Evolutionary conservation across 2,113 vertebrate species (phyloP).

Genomic region (Pagrus major): DNA sequence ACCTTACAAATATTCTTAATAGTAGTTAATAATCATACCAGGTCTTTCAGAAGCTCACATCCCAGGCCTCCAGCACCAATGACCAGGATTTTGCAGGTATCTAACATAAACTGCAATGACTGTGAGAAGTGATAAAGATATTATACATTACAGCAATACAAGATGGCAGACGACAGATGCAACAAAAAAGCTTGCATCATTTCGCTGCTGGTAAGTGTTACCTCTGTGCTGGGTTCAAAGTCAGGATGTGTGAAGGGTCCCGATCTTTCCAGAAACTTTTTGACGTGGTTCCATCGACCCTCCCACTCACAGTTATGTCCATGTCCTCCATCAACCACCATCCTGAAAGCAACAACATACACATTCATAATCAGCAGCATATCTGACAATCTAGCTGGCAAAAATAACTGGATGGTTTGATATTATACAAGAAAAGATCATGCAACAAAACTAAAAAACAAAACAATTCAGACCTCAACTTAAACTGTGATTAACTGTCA

Average conservation of each 20-base stretch:
- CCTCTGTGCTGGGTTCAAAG: conserved; percentile 96
- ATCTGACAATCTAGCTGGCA: not conserved
- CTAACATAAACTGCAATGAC: conserved; percentile 94
- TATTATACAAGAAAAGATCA: not conserved
- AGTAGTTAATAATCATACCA: conserved; percentile 84
- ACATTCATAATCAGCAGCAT: conserved; percentile 15
- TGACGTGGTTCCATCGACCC: conserved; percentile 95
- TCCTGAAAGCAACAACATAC: conserved; percentile 90
- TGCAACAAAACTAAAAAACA: conserved; percentile 11
- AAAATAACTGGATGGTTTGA: not conserved
- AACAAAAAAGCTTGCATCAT: not conserved
- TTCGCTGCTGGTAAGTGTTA: conserved; percentile 79
- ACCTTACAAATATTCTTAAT: not conserved
- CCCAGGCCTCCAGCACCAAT: conserved; percentile 97
- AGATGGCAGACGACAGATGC: not conserved
- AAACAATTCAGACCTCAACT: conserved; percentile 7
- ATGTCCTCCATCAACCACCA: conserved; percentile 94
- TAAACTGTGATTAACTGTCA: not conserved
- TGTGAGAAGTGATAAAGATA: conserved; percentile 67
- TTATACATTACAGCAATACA: not conserved
- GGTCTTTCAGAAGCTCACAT: conserved; percentile 97
- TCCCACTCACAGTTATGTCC: conserved; percentile 92
- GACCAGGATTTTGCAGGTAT: conserved; percentile 95
- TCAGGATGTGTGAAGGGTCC: conserved; percentile 97
- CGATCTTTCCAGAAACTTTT: conserved; percentile 94